Evolutionary conservation across 1,140 invertebrate species (phyloP).

Genomic region (Cataglyphis hispanica): DNA sequence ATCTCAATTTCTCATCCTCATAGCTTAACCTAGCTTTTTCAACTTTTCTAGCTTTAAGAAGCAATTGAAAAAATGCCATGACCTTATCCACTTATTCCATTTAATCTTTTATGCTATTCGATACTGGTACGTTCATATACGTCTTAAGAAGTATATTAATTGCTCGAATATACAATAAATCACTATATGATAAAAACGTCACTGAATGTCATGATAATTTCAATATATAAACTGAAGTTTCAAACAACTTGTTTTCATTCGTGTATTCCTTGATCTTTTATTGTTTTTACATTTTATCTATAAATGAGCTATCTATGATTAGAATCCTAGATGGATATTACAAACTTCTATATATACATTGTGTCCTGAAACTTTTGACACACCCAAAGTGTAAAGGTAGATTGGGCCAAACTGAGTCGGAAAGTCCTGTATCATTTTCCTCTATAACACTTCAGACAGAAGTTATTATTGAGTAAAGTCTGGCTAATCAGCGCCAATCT

Average conservation of each 20-base stretch:
- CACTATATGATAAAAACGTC: conserved; percentile 7
- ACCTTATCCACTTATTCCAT: background rate
- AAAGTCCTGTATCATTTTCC: no score
- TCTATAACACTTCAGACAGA: no score
- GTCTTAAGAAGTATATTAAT: background rate
- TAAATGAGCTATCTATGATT: no score
- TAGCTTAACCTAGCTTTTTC: conserved; percentile 83
- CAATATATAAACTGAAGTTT: conserved; percentile 27
- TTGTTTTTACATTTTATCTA: conserved; percentile 1
- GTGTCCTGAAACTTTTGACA: no score
- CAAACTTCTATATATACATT: no score
- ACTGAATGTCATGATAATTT: conserved; percentile 22
- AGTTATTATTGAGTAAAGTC: no score
- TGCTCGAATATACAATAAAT: conserved; percentile 6
- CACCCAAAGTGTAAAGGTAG: no score
- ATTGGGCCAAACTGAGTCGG: no score
- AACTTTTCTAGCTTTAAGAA: conserved; percentile 85
- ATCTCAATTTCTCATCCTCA: conserved; percentile 86
- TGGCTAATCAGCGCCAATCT: no score
- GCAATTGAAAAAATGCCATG: conserved; percentile 83
- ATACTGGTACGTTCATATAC: background rate
- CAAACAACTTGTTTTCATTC: background rate
- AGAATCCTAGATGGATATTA: no score
- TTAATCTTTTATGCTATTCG: conserved; percentile 22
- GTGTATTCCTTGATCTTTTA: background rate